Evolutionary conservation across 2,888 invertebrate genomes (phyloP), one percentile per base, ranked within the genome.

Genomic region (Netelia fuscicornis): DNA sequence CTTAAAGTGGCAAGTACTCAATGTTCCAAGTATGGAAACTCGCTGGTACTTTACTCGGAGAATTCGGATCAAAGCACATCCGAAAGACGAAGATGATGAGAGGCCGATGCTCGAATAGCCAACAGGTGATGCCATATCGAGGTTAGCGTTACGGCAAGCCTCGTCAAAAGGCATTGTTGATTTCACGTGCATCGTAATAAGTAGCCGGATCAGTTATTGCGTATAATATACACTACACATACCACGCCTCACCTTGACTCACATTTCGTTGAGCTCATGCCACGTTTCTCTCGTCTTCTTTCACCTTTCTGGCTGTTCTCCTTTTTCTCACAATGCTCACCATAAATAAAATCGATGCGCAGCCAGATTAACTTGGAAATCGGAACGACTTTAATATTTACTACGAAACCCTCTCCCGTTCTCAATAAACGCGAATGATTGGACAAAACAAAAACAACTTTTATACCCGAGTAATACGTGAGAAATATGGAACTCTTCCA

Each of bases 181-280:
- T 52, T 68, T 60, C 67, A 62, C 44, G 20, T 52, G 67, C 48
- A 75, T 60, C 52, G 37, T 70, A 62, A 67, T 37, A 68, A 60
- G 62, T 62, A 20, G 23, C 8, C 54, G 54, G 54, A 75, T 75
- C 68, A 60, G 54, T 58, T 64, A 37, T 42, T 42, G 64, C 65
- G 65, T 20, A 37, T 11, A 23, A 58, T 60, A 48, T 23, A 52
- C 2, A 30, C 13, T 60, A 48, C 13, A 68, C 2, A 30, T 8
- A 30, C 37, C 10, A 72, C 58, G 60, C 68, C 78, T 86, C 83
- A 86, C 88, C 89, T 89, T 88, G 88, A 86, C 88, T 88, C 83
- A 89, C 87, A 88, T 88, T 86, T 85, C 72, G 56, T 79, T 56
- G 72, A 13, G 58, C 70, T 74, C 74, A 65, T 65, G n/a, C 44